These are phyloP conservation scores for Noctua janthe DNA, from an alignment of 2,888 invertebrate species.

Conservation along the genomic window DNA sequence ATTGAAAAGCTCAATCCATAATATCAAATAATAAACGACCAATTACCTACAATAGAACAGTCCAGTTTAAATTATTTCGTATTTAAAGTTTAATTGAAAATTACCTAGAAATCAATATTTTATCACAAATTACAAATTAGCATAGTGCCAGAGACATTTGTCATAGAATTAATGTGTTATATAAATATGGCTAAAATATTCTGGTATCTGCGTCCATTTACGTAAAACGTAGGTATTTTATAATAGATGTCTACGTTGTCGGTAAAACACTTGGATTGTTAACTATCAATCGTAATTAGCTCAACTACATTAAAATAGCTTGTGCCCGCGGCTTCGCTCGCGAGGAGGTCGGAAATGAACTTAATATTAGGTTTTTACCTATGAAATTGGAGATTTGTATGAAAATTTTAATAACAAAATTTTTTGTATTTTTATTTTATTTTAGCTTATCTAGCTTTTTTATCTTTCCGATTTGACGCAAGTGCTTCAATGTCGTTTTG, in stretches of 20 bases:
- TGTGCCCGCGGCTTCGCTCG: neutral
- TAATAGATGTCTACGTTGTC: conserved; percentile 11
- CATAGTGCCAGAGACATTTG: conserved; percentile 58
- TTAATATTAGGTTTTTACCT: too few relatives aligned
- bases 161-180: conserved; percentile 45
- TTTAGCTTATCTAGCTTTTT: too few relatives aligned
- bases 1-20: neutral
- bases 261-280: conserved; percentile 7
- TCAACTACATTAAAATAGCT: neutral
- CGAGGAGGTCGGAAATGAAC: neutral
- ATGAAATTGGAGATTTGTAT: too few relatives aligned
- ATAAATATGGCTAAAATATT: conserved; percentile 51
- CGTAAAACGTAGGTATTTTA: conserved; percentile 13
- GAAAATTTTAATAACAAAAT: too few relatives aligned
- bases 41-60: conserved; percentile 45
- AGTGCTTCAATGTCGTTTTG: too few relatives aligned
- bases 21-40: conserved; percentile 42
- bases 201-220: conserved; percentile 40
- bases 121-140: conserved; percentile 59
- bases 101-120: conserved; percentile 58
- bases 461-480: too few relatives aligned
- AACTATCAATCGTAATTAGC: conserved; percentile 10
- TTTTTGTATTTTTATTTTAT: too few relatives aligned
- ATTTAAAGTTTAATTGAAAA: conserved; percentile 62
- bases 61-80: conserved; percentile 30